Conservation (phyloP, 2,797 vertebrate genomes). For the Siniperca scherzeri region DNA sequence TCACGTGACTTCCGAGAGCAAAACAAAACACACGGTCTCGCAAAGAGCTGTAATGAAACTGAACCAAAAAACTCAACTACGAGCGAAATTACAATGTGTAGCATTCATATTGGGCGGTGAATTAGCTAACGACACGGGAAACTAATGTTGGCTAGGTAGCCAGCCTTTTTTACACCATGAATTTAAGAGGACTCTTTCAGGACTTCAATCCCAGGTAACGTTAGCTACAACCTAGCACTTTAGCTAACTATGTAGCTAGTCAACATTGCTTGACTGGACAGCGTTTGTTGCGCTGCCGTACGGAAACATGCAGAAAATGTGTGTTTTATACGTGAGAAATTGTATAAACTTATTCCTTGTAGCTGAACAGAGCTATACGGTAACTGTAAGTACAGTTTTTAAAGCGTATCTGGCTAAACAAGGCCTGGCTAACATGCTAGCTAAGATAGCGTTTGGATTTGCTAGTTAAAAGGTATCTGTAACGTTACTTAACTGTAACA, state of each 20-base stretch:
- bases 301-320: accelerated
- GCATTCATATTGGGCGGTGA: slow-evolving; percentile 15
- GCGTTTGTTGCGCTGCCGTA: neutral
- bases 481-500: neutral
- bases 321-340: accelerated
- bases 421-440: slow-evolving; percentile 54
- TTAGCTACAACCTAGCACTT: slow-evolving; percentile 9
- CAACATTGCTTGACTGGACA: neutral
- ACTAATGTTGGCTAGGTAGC: slow-evolving; percentile 10
- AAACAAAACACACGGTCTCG: slow-evolving; percentile 46
- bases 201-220: slow-evolving; percentile 84
- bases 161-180: slow-evolving; percentile 64
- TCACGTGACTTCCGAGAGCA: slow-evolving; percentile 39
- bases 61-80: neutral
- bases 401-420: neutral
- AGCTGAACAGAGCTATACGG: accelerated
- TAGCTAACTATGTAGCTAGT: slow-evolving; percentile 19
- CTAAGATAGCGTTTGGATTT: neutral
- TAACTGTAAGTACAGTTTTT: neutral
- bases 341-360: accelerated
- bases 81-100: slow-evolving; percentile 12
- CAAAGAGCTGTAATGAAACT: slow-evolving; percentile 26
- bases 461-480: neutral
- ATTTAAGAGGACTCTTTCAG: slow-evolving; percentile 82
- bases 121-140: neutral